These are phyloP conservation scores for Yponomeuta evonymella DNA, from an alignment of 2,888 invertebrate genomes.

Conservation along the genomic window DNA sequence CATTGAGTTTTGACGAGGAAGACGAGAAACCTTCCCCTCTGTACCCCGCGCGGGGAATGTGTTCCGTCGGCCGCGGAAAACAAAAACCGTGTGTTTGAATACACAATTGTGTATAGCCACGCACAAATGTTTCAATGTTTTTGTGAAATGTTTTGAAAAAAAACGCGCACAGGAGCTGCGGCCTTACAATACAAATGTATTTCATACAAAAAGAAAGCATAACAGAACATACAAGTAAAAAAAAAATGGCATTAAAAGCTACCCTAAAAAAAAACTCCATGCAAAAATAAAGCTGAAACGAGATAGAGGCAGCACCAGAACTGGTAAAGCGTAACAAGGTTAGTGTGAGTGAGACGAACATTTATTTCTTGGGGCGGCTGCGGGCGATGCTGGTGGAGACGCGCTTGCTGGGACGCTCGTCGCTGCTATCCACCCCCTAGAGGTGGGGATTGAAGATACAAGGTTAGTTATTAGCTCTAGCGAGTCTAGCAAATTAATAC, in stretches of 20 bases:
- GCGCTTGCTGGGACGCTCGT: slow-evolving; percentile 56
- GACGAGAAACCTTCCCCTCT: too few relatives aligned
- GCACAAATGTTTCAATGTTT: too few relatives aligned
- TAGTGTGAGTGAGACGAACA: slow-evolving; percentile 50
- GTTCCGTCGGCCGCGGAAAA: too few relatives aligned
- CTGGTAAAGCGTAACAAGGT: slow-evolving; percentile 19
- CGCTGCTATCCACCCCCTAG: slow-evolving; percentile 66
- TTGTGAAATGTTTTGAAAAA: too few relatives aligned
- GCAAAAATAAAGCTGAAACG: neutral
- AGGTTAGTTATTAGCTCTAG: neutral
- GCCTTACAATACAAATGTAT: too few relatives aligned
- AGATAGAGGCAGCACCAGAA: neutral
- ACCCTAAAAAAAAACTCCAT: neutral
- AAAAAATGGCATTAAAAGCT: neutral
- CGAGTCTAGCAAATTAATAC: neutral
- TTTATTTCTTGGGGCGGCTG: slow-evolving; percentile 70
- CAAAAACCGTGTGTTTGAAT: too few relatives aligned
- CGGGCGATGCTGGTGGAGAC: slow-evolving; percentile 65
- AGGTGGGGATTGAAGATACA: slow-evolving; percentile 11
- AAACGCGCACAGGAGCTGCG: too few relatives aligned
- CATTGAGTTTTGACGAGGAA: too few relatives aligned
- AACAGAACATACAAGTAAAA: too few relatives aligned
- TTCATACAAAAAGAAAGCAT: too few relatives aligned
- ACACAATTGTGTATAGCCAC: too few relatives aligned
- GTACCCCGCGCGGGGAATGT: too few relatives aligned